Evolutionary conservation across 1,140 invertebrate species (phyloP).

Genomic region (Orius insidiosus): DNA sequence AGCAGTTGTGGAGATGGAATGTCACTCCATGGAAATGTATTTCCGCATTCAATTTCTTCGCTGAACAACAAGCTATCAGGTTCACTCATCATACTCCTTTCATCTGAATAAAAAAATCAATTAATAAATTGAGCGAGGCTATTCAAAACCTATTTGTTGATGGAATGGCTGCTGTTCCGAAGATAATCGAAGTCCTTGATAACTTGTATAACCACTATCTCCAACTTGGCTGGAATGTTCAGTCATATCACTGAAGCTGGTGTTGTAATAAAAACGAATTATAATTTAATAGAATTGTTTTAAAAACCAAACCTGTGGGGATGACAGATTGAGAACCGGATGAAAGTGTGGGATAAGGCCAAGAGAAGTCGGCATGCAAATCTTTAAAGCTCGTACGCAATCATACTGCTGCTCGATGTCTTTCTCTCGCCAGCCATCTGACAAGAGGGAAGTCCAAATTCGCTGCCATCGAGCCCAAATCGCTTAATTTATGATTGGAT

Average conservation of each 20-base stretch:
- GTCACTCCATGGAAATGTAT: constrained; percentile 16
- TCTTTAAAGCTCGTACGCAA: constrained; percentile 61
- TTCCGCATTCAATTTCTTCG: constrained; percentile 15
- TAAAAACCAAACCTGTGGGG: too few species aligned
- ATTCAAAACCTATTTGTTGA: too few species aligned
- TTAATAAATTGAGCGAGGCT: too few species aligned
- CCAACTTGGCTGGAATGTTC: constrained; percentile 37
- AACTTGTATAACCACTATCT: constrained; percentile 62
- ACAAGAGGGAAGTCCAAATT: constrained; percentile 82
- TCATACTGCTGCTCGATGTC: constrained; percentile 64
- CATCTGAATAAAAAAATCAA: too few species aligned
- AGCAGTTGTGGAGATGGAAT: constrained; percentile 25
- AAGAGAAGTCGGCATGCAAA: constrained; percentile 73
- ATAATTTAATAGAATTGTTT: too few species aligned
- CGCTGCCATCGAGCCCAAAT: constrained; percentile 77
- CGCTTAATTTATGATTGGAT: constrained; percentile 51
- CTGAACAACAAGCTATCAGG: constrained; percentile 20
- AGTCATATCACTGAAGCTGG: constrained; percentile 19
- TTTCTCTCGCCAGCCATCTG: constrained; percentile 45
- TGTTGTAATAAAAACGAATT: too few species aligned
- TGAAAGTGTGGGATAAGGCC: constrained; percentile 54
- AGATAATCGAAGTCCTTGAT: constrained; percentile 27
- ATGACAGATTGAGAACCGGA: too few species aligned
- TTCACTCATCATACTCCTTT: constrained; percentile 31
- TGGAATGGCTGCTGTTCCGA: constrained; percentile 13